Base-by-base conservation (phyloP, 1,140 invertebrate genomes). In the Paracyclopina nana region DNA sequence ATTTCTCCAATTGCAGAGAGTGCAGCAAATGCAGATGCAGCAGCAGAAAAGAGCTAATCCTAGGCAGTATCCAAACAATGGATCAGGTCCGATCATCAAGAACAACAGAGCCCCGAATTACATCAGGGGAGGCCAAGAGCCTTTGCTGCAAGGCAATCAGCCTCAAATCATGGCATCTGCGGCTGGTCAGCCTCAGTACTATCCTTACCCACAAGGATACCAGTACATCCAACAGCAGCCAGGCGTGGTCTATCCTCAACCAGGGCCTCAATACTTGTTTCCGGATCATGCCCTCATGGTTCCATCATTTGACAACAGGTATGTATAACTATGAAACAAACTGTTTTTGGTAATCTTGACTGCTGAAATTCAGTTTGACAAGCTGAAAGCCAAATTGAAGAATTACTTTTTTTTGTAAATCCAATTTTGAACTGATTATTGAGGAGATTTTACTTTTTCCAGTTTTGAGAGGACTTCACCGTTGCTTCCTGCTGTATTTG, bases 401-500 rank as follows among this genome's bases (percentile, higher is more conserved):
- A n/a, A n/a, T n/a, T n/a, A n/a, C n/a, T n/a, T n/a, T n/a, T n/a
- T n/a, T n/a, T n/a, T n/a, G n/a, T n/a, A n/a, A n/a, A n/a, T n/a
- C n/a, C n/a, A n/a, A n/a, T n/a, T n/a, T n/a, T n/a, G n/a, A n/a
- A n/a, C n/a, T n/a, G n/a, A n/a, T n/a, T n/a, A n/a, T n/a, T n/a
- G n/a, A n/a, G n/a, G n/a, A n/a, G n/a, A n/a, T n/a, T n/a, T n/a
- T n/a, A n/a, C n/a, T n/a, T n/a, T n/a, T n/a, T n/a, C n/a, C n/a
- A n/a, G 31, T 45, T 27, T 25, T 18, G 24, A 25, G 18, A 25
- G 12, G 3, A n/a, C 20, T n/a, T 38, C 34, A 8, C 34, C 34
- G 14, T 11, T n/a, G 12, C 41, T 52, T 11, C 50, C 50, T 14
- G 16, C 50, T 3, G 50, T 46, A 20, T 52, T 52, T 22, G 40